These are phyloP conservation scores for Pimpla rufipes DNA, from an alignment of 2,888 invertebrate genomes.

Conservation along the genomic window DNA sequence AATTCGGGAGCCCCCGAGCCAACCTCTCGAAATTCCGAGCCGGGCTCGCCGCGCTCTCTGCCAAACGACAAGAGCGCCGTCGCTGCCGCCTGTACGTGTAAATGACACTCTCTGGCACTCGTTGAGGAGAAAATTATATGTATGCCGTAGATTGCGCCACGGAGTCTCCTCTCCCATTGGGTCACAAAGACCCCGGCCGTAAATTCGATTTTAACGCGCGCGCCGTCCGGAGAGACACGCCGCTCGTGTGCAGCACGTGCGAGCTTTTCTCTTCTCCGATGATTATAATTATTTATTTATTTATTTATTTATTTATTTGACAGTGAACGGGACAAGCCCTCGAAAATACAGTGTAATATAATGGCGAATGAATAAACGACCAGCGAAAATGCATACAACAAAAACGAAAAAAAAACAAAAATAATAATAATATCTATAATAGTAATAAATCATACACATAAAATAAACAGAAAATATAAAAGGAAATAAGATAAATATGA, in stretches of 20 bases:
- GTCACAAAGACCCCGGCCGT: conserved; percentile 48
- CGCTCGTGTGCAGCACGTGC: conserved; percentile 61
- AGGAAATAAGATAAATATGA: no score
- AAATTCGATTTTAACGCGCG: conserved; percentile 64
- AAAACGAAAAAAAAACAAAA: no score
- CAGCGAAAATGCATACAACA: no score
- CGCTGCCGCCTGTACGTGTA: conserved; percentile 36
- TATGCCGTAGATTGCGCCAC: conserved; percentile 40
- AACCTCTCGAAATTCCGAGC: conserved; percentile 45
- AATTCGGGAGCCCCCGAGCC: conserved; percentile 14
- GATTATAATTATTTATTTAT: background rate
- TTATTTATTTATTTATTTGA: no score
- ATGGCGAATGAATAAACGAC: no score
- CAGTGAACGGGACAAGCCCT: no score
- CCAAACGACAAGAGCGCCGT: conserved; percentile 55
- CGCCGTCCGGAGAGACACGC: conserved; percentile 17
- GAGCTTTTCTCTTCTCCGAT: conserved; percentile 18
- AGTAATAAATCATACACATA: no score
- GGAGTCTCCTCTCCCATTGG: conserved; percentile 8
- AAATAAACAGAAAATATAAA: no score
- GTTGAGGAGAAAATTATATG: conserved; percentile 66
- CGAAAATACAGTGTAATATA: no score
- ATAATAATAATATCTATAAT: no score
- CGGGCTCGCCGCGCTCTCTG: conserved; percentile 35
- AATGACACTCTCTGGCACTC: conserved; percentile 48